Percentiles rank a stretch among this genome's conserved stretches.
Evolutionary conservation across 2,888 invertebrate species (phyloP).

Genomic region (Spodoptera exigua): DNA sequence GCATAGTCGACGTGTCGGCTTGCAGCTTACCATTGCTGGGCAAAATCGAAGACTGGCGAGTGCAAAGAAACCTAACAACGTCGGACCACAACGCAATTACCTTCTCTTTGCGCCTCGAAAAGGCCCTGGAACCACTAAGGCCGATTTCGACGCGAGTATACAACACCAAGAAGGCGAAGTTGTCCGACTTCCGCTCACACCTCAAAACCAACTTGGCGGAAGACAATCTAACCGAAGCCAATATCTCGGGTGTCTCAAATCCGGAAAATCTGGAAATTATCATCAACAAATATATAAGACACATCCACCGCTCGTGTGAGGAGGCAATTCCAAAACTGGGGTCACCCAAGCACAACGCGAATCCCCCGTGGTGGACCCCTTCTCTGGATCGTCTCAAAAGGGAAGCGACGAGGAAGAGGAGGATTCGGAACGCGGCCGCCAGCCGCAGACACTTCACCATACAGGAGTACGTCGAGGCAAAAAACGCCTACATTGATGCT

Average conservation of each 20-base stretch:
- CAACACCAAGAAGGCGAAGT: slow-evolving; percentile 25
- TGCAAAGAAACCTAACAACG: slow-evolving; percentile 1
- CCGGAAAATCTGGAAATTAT: background rate
- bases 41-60: slow-evolving; percentile 16
- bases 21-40: slow-evolving; percentile 10
- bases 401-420: slow-evolving; percentile 9
- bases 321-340: slow-evolving; percentile 1
- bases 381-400: slow-evolving; percentile 8
- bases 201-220: background rate
- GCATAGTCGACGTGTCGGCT: slow-evolving; percentile 18
- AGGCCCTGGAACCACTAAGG: background rate
- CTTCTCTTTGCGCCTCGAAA: slow-evolving; percentile 3
- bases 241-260: background rate
- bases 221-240: slow-evolving; percentile 2
- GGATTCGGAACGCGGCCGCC: slow-evolving; percentile 18
- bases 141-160: slow-evolving; percentile 13
- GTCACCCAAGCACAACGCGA: background rate
- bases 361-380: slow-evolving; percentile 15
- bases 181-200: slow-evolving; percentile 2
- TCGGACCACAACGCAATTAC: slow-evolving; percentile 28
- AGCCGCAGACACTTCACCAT: slow-evolving; percentile 20
- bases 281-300: background rate
- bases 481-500: slow-evolving; percentile 12
- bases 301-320: background rate
- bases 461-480: slow-evolving; percentile 36